A percentile compares a stretch with the other conserved stretches of the same genome.
phyloP scores from a whole-genome alignment of 1,140 invertebrate genomes.

The Micrasema minimum region DNA sequence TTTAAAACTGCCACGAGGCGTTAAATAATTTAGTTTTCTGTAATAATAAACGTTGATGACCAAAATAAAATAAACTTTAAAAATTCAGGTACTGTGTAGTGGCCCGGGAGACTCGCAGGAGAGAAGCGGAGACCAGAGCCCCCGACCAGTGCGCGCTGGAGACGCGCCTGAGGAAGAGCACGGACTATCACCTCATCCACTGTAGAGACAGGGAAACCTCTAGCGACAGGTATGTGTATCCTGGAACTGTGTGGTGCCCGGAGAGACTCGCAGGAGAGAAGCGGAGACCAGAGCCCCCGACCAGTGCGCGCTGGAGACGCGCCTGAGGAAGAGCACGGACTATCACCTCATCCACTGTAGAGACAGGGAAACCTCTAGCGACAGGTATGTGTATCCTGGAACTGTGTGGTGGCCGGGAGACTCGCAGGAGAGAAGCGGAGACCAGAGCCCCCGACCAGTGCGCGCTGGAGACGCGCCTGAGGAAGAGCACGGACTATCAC shows the following conservation, averaged over 20 bases:
- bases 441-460: slow-evolving; percentile 61
- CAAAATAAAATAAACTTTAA: no score
- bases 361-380: slow-evolving; percentile 55
- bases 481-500: slow-evolving; percentile 57
- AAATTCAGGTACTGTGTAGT: slow-evolving; percentile 60
- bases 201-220: slow-evolving; percentile 57
- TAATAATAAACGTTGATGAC: no score
- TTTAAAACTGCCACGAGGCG: no score
- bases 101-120: slow-evolving; percentile 54
- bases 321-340: slow-evolving; percentile 58
- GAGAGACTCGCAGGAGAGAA: slow-evolving; percentile 54
- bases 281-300: slow-evolving; percentile 56
- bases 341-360: slow-evolving; percentile 58
- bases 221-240: slow-evolving; percentile 54
- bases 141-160: slow-evolving; percentile 65
- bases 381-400: slow-evolving; percentile 56
- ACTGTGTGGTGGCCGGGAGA: slow-evolving; percentile 60
- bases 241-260: slow-evolving; percentile 59
- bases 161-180: slow-evolving; percentile 57
- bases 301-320: slow-evolving; percentile 63
- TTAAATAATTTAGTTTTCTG: no score
- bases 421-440: slow-evolving; percentile 47
- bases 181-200: slow-evolving; percentile 57
- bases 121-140: slow-evolving; percentile 53
- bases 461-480: slow-evolving; percentile 59